Evolutionary conservation across 2,113 vertebrate genomes (phyloP).

Genomic region (Gobio gobio): DNA sequence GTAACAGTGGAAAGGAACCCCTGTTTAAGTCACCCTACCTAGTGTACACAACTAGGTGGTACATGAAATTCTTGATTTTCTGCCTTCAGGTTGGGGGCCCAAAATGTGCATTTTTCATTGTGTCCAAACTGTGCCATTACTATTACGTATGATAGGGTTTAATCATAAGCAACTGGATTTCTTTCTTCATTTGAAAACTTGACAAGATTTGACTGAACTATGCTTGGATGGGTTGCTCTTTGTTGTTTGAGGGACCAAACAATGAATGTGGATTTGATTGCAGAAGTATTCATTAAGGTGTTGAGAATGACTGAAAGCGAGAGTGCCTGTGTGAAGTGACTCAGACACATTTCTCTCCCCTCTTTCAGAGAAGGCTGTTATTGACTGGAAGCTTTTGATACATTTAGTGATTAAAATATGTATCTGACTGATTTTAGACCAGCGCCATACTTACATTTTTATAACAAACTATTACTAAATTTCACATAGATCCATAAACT

Average conservation of each 20-base stretch:
- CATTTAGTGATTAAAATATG: constrained; percentile 12
- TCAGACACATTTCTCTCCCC: constrained; percentile 46
- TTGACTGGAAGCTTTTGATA: background rate
- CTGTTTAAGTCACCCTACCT: constrained; percentile 57
- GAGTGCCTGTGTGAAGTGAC: constrained; percentile 58
- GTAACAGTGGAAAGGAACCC: constrained; percentile 65
- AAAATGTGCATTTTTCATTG: constrained; percentile 57
- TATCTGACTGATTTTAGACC: constrained; percentile 39
- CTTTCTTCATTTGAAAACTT: constrained; percentile 67
- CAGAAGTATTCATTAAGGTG: constrained; percentile 61
- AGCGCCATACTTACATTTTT: constrained; percentile 36
- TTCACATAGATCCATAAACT: constrained; percentile 4
- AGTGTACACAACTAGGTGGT: constrained; percentile 39
- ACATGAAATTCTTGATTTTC: constrained; percentile 55
- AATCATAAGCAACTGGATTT: constrained; percentile 14
- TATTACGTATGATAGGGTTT: constrained; percentile 45
- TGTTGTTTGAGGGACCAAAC: constrained; percentile 73
- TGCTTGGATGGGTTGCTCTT: constrained; percentile 64
- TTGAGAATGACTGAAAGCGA: constrained; percentile 50
- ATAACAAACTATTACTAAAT: constrained; percentile 11
- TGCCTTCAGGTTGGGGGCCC: constrained; percentile 52
- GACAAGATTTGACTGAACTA: constrained; percentile 62
- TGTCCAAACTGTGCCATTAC: constrained; percentile 74
- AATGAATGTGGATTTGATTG: constrained; percentile 57
- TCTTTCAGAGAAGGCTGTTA: background rate